A percentile compares a stretch with the other conserved stretches of the same genome.
These are phyloP conservation scores for Ormyrus pomaceus DNA, from an alignment of 2,888 invertebrate species.

Conservation along the genomic window DNA sequence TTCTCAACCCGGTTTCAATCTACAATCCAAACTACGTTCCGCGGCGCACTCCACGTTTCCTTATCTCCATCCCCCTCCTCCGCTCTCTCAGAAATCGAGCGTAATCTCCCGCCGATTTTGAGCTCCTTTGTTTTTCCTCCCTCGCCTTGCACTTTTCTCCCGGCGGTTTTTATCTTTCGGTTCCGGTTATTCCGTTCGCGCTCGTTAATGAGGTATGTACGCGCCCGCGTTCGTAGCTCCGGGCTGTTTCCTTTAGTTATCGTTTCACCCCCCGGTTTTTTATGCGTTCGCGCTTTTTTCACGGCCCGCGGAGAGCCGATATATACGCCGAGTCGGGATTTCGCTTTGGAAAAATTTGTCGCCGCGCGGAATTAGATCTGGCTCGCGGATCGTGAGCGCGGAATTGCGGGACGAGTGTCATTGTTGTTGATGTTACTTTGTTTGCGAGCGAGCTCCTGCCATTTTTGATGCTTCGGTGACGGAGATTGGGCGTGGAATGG, in stretches of 20 bases:
- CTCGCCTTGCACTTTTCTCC: constrained; percentile 1
- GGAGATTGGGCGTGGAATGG: no score
- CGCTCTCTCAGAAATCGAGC: no score
- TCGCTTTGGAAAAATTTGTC: neutral
- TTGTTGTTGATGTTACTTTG: no score
- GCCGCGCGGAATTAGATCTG: neutral
- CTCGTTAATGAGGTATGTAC: constrained; percentile 33
- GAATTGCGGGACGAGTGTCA: no score
- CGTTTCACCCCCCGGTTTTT: constrained; percentile 14
- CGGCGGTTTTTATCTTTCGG: constrained; percentile 22
- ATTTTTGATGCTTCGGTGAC: no score
- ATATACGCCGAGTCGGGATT: neutral
- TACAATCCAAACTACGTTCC: no score
- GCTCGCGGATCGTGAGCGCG: no score
- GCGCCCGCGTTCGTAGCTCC: constrained; percentile 16
- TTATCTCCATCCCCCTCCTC: no score
- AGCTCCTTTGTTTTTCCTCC: neutral
- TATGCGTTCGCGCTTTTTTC: constrained; percentile 5
- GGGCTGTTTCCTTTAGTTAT: constrained; percentile 44
- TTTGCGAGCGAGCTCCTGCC: no score
- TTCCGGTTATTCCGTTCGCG: constrained; percentile 19
- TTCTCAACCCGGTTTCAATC: no score
- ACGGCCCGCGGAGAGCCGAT: neutral
- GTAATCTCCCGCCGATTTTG: no score
- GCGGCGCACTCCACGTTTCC: no score